Evolutionary conservation across 2,797 vertebrate genomes (phyloP), one percentile per base, ranked within the genome.

Genomic region (Characodon lateralis): DNA sequence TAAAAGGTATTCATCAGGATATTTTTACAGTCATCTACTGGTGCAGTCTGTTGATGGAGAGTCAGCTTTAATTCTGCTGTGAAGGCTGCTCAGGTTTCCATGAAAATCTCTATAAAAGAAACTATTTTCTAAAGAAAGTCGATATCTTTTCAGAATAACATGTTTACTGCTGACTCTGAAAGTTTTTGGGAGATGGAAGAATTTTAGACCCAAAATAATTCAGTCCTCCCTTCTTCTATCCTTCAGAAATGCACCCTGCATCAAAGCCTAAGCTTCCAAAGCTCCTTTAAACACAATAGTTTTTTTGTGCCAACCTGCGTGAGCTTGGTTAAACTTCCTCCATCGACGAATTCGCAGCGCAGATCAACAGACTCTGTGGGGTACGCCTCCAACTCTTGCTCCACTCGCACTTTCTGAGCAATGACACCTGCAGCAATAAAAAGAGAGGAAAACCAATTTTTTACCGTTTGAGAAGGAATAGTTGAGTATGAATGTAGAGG

Each of bases 371-470:
- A 92, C 68, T 92, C 89, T 0, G 94, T 95, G 71, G 96, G 93
- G 76, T 80, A 92, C 7, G 96, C 96, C 46, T 90, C 94, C 76
- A 97, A 65, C 85, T 96, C 95, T 24, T 93, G 86, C 0, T 84
- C 92, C 0, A 97, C 96, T 4, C 84, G 91, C 68, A 96, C 95
- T 39, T 95, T 94, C 87, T 96, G 95, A 84, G 92, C 90, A 51
- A 74, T 61, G 31, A 85, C 59, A 58, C 83, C 95, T 96, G 90
- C 1, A 73, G 81, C 59, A 55, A 53, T 31, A n/a, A 26, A 82
- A 18, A 74, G 31, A 76, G 26, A 58, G 20, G 41, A 68, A 24
- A 24, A 13, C 1, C 13, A 66, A 35, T 26, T 20, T 55, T 56
- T 31, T n/a, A 56, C 41, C 24, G 2, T 70, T 48, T 48, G 6